Base-by-base conservation (phyloP, 2,113 vertebrate genomes). In the Thalassarche chlororhynchos region DNA sequence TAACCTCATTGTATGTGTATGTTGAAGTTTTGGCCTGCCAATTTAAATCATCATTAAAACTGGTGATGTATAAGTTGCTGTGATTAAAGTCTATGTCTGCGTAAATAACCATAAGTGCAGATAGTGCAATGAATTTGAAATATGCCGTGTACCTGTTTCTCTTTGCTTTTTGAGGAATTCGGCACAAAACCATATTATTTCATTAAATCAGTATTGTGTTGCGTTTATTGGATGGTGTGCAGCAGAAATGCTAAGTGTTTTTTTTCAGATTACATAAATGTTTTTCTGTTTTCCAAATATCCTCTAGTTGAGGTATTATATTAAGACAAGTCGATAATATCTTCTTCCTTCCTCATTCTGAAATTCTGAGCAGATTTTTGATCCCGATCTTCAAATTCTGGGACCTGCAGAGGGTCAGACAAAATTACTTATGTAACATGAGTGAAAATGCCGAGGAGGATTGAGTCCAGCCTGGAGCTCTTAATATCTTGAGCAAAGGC, bases 401-500 rank as follows among this genome's bases (percentile, higher is more conserved):
- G 38, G 46, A 91, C 62, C 70, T 66, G n/a, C 44, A 77, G 58
- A 61, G 58, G 64, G 51, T 69, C 49, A 72, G 65, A 38, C 42
- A 71, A 42, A 61, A 65, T 79, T 89, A 87, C 57, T 94, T 96
- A 91, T 25, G 40, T 77, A 97, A 90, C 47, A 36, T 0, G 5
- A 70, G 55, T 77, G 62, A 89, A 96, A 82, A 85, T 89, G 70
- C 61, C 4, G 6, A 31, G 47, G 49, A n/a, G 12, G 55, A 87
- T 66, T 93, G 84, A 86, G 68, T 93, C 49, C 46, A 57, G 58
- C n/a, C 40, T 89, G 36, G 54, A 91, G 84, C 46, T 80, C 64
- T 86, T 87, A 65, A 49, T 85, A 61, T 91, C 77, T 85, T 85
- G 70, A 87, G 77, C 87, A 96, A 77, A 85, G 70, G 32, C 91